These are phyloP conservation scores for Zosterops borbonicus DNA, from an alignment of 2,113 vertebrate genomes.

Conservation along the genomic window DNA sequence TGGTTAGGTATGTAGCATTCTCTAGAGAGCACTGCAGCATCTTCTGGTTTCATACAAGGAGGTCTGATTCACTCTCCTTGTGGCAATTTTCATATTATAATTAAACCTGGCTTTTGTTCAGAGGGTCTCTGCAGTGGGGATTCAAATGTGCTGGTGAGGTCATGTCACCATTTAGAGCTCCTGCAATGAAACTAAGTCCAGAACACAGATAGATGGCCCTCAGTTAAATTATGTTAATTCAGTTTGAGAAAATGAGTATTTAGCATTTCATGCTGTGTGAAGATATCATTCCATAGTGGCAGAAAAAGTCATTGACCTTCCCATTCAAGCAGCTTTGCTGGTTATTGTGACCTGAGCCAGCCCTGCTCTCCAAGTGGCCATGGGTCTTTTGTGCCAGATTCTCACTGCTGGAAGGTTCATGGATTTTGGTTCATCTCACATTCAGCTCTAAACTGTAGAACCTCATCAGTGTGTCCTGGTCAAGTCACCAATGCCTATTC, in stretches of 20 bases:
- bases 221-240: neutral
- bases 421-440: neutral
- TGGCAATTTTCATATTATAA: neutral
- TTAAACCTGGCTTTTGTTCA: neutral
- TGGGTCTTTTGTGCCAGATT: rapidly evolving
- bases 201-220: neutral
- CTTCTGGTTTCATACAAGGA: neutral
- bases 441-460: neutral
- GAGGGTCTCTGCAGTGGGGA: neutral
- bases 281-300: neutral
- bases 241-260: neutral
- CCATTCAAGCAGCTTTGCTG: neutral
- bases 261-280: neutral
- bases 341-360: neutral
- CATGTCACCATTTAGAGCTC: neutral
- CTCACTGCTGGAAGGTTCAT: neutral
- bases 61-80: neutral
- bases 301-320: neutral
- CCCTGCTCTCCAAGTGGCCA: neutral
- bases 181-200: neutral
- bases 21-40: neutral
- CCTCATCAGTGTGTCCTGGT: neutral
- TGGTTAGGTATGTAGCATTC: rapidly evolving
- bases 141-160: neutral
- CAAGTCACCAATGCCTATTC: neutral